phyloP scores from a whole-genome alignment of 1,140 invertebrate genomes.

The Holcopasites calliopsidis region DNA sequence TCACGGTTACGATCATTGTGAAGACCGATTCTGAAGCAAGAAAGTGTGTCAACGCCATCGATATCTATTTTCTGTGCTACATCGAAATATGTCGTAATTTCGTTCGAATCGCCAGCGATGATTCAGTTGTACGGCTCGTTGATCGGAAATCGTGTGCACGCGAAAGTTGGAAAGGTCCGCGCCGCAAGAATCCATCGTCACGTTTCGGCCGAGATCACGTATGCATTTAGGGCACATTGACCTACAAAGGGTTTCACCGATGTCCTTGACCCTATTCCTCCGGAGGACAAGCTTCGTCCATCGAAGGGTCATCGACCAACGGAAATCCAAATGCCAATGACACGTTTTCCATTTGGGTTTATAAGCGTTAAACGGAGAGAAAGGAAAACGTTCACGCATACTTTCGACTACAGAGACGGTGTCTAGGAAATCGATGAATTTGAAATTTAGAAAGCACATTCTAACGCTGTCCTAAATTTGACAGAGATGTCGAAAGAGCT shows the following conservation, averaged over 20 bases:
- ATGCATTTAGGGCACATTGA: no score
- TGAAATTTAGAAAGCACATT: not conserved
- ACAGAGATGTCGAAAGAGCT: not conserved
- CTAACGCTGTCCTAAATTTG: not conserved
- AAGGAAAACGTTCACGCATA: no score
- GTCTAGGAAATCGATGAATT: not conserved
- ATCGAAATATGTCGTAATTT: no score
- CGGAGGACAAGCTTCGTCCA: slow-evolving; percentile 33
- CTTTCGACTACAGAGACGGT: no score
- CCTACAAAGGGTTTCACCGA: not conserved
- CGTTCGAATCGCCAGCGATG: no score
- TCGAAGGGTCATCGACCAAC: slow-evolving; percentile 24
- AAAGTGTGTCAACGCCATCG: no score
- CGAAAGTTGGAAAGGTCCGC: no score
- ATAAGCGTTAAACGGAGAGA: no score
- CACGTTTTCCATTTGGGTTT: not conserved
- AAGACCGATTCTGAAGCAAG: not conserved
- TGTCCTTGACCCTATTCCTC: slow-evolving; percentile 59
- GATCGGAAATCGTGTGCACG: no score
- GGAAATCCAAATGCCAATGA: not conserved
- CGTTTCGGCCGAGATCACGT: no score
- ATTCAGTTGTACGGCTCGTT: no score
- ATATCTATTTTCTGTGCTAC: no score
- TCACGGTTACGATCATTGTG: not conserved
- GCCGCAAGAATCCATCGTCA: not conserved